A percentile compares a stretch with the other conserved stretches of the same genome.
These are phyloP conservation scores for Drosophila ananassae DNA, from an alignment of 1,140 invertebrate species.

Conservation along the genomic window DNA sequence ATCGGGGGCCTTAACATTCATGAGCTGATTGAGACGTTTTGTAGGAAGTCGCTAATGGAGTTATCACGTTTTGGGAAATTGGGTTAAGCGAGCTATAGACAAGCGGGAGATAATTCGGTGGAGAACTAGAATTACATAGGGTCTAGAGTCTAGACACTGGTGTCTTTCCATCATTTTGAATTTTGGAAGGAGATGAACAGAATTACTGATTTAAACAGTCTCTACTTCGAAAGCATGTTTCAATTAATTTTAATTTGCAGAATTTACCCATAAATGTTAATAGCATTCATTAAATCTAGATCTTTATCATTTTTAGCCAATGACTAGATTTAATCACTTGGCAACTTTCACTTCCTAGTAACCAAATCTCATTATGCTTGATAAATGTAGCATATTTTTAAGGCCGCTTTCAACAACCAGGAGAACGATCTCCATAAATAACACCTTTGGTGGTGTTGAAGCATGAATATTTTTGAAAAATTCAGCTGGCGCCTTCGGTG, in stretches of 20 bases:
- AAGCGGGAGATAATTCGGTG: conserved; percentile 10
- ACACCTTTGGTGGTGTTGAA: conserved; percentile 38
- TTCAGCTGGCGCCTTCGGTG: conserved; percentile 53
- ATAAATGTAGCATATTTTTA: conserved; percentile 41
- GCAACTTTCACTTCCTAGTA: conserved; percentile 6
- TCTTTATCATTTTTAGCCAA: background rate
- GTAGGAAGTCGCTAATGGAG: conserved; percentile 52
- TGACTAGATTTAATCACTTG: background rate
- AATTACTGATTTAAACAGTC: too few species aligned
- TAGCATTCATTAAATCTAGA: background rate
- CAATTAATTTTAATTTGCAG: background rate
- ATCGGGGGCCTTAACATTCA: conserved; percentile 23
- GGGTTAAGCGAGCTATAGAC: conserved; percentile 36
- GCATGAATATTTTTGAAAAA: conserved; percentile 49
- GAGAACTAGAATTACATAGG: conserved; percentile 20
- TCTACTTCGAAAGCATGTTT: background rate
- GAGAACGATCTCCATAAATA: conserved; percentile 40
- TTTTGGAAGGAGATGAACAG: background rate
- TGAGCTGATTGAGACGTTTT: conserved; percentile 49
- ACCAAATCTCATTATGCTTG: conserved; percentile 25
- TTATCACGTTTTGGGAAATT: conserved; percentile 46
- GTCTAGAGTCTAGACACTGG: background rate
- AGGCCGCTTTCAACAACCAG: conserved; percentile 24
- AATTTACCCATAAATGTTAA: background rate
- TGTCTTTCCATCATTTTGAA: conserved; percentile 11